A percentile compares a stretch with the other conserved stretches of the same genome.
Evolutionary conservation across 1,140 invertebrate species (phyloP).

Genomic region (Macrosteles quadrilineatus): DNA sequence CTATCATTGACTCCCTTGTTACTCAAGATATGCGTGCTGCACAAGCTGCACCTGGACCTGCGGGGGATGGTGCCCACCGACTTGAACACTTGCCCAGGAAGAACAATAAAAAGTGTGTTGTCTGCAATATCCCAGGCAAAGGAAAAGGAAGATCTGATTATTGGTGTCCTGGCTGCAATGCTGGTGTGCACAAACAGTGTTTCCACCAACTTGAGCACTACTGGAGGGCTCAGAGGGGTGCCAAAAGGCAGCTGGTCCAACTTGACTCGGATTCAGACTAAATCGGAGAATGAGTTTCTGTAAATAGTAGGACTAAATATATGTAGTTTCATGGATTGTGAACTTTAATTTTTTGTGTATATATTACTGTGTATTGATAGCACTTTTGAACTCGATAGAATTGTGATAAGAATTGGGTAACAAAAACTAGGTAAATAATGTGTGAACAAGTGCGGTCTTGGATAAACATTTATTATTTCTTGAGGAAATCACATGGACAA

Average conservation of each 20-base stretch:
- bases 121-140: background rate
- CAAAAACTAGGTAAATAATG: no score
- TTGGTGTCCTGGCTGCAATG: slow-evolving; percentile 10
- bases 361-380: no score
- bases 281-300: no score
- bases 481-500: no score
- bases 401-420: no score
- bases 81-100: background rate
- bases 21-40: background rate
- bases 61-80: background rate
- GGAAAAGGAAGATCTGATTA: background rate
- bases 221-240: background rate
- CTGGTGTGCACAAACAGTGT: background rate
- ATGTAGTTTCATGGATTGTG: no score
- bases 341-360: no score
- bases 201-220: background rate
- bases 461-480: no score
- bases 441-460: no score
- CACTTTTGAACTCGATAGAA: no score
- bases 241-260: background rate
- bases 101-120: background rate
- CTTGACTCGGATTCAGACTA: no score
- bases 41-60: background rate
- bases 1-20: background rate
- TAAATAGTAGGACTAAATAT: no score